Evolutionary conservation across 2,113 vertebrate genomes (phyloP).

Genomic region (Percina caprodes): DNA sequence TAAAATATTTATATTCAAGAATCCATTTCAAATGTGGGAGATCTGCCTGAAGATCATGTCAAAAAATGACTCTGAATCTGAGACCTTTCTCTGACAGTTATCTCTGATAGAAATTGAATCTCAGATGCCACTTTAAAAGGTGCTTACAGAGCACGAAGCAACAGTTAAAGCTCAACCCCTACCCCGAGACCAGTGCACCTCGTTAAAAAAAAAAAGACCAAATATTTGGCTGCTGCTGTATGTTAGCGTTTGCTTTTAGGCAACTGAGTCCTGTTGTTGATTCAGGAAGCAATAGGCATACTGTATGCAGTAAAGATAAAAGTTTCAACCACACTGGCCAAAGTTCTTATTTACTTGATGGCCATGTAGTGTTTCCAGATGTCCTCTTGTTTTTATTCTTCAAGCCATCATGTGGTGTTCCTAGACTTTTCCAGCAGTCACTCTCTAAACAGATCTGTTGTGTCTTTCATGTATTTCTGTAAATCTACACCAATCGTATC

Average conservation of each 20-base stretch:
- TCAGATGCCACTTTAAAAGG: slow-evolving; percentile 18
- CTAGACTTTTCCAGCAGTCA: not conserved
- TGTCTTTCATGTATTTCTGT: slow-evolving; percentile 44
- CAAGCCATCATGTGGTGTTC: slow-evolving; percentile 10
- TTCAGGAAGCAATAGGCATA: not conserved
- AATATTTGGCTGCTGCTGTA: slow-evolving; percentile 60
- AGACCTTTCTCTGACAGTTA: not conserved
- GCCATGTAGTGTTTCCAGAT: slow-evolving; percentile 26
- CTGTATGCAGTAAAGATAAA: slow-evolving; percentile 12
- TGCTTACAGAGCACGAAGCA: no score
- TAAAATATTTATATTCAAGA: no score
- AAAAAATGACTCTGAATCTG: not conserved
- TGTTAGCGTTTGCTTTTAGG: slow-evolving; percentile 12
- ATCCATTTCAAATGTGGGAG: no score
- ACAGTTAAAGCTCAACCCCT: slow-evolving; percentile 26
- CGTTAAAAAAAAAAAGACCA: slow-evolving; percentile 43
- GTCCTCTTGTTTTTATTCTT: slow-evolving; percentile 24
- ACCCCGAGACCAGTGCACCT: slow-evolving; percentile 22
- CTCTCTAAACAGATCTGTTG: not conserved
- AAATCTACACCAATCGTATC: slow-evolving; percentile 20
- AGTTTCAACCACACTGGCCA: not conserved
- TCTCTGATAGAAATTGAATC: not conserved
- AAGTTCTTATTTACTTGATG: slow-evolving; percentile 16
- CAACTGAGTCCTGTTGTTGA: not conserved
- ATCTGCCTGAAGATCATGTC: not conserved